phyloP scores from a whole-genome alignment of 2,113 vertebrate genomes.

The Ammodytes dubius region DNA sequence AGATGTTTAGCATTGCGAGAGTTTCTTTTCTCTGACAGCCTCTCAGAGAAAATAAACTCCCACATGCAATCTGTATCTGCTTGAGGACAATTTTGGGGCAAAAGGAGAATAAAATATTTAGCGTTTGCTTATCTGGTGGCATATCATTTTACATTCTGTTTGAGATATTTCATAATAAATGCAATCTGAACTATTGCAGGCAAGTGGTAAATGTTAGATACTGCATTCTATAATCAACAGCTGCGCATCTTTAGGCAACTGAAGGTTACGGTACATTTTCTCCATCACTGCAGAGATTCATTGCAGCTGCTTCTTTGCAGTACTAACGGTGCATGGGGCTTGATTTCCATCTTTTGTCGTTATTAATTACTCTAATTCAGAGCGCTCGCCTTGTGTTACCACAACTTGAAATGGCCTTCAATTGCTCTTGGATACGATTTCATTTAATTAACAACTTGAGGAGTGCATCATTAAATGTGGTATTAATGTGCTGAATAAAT shows the following conservation, averaged over 20 bases:
- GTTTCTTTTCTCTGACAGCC: constrained; percentile 4
- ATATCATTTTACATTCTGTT: constrained; percentile 55
- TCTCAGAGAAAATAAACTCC: no score
- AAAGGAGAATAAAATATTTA: constrained; percentile 60
- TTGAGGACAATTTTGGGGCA: constrained; percentile 40
- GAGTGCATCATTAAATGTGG: constrained; percentile 56
- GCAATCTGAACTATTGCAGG: constrained; percentile 7
- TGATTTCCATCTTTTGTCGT: constrained; percentile 57
- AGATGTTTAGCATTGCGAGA: neutral
- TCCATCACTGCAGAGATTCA: constrained; percentile 23
- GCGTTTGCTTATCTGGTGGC: constrained; percentile 7
- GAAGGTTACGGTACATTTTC: constrained; percentile 13
- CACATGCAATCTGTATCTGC: constrained; percentile 22
- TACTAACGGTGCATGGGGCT: neutral
- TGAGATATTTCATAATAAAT: constrained; percentile 47
- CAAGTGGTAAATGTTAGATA: constrained; percentile 18
- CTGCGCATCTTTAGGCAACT: neutral
- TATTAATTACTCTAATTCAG: constrained; percentile 67
- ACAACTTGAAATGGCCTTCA: constrained; percentile 62
- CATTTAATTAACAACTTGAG: constrained; percentile 66
- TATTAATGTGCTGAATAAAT: constrained; percentile 52
- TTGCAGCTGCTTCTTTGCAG: constrained; percentile 37
- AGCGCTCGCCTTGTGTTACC: constrained; percentile 60
- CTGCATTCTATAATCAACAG: constrained; percentile 3
- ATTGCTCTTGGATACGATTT: constrained; percentile 67